Evolutionary conservation across 2,888 invertebrate genomes (phyloP).

Genomic region (Acronicta psi): DNA sequence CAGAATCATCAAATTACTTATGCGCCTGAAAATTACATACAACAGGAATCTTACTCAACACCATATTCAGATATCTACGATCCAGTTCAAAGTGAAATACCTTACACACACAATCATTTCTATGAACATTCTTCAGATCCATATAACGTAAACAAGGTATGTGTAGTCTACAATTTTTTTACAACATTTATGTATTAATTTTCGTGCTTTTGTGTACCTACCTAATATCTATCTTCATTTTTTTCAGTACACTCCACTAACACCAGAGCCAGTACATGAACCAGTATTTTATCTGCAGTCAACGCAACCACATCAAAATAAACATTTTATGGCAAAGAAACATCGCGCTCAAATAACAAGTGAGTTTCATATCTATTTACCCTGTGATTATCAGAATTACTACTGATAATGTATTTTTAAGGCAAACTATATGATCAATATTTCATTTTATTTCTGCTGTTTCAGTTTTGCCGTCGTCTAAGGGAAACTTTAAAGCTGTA

Average conservation of each 20-base stretch:
- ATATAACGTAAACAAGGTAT: conserved; percentile 20
- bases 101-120: neutral
- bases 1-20: conserved; percentile 1
- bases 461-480: conserved; percentile 54
- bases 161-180: no score
- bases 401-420: neutral
- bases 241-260: conserved; percentile 32
- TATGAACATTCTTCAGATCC: conserved; percentile 1
- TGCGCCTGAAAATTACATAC: neutral
- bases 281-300: conserved; percentile 18
- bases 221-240: neutral
- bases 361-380: conserved; percentile 48
- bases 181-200: no score
- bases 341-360: conserved; percentile 56
- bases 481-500: conserved; percentile 55
- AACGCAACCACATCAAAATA: conserved; percentile 7
- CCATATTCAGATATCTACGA: neutral
- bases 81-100: neutral
- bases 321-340: conserved; percentile 22
- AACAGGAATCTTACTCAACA: neutral
- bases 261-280: conserved; percentile 14
- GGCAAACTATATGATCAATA: neutral
- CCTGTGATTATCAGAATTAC: neutral
- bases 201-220: no score
- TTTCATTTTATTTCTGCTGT: neutral